Evolutionary conservation across 2,797 vertebrate genomes (phyloP), one percentile per base, ranked within the genome.

Genomic region (Anas acuta): DNA sequence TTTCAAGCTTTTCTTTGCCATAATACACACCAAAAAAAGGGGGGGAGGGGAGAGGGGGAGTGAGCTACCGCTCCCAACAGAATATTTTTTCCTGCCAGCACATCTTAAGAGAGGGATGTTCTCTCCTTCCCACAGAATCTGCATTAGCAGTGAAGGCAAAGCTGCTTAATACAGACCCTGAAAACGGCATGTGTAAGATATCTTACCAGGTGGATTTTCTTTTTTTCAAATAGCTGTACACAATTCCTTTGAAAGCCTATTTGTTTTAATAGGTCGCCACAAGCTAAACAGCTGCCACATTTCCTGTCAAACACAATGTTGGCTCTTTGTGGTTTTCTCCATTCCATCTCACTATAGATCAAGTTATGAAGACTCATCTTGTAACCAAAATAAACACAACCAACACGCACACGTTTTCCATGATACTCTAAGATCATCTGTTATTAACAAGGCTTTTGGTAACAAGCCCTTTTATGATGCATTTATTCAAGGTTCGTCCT

Each of bases 401-500:
- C 28, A 91, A 86, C 43, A 51, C 26, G n/a, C 75, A 87, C 26
- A 71, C 37, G n/a, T 91, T 88, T 92, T 93, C 51, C 19, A 22
- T 26, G 11, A 72, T 80, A 91, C 65, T 51, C 39, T 90, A 95
- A 75, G 26, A 94, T 89, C 74, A 91, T 95, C 75, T 92, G 70
- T 87, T 96, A 94, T 90, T 96, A 97, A 95, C 78, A 95, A 90
- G 66, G 70, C 75, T 89, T 89, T 56, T 86, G 78, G 92, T 96
- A 96, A 96, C 94, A 96, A 95, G 95, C 14, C 84, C 82, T 96
- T 94, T 93, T 92, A 95, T 60, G 78, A 82, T 87, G 92, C 93
- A 94, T 96, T 97, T 96, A 92, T 97, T 96, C 96, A 95, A 96
- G 92, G 57, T 90, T 97, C 91, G 89, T 94, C 94, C 85, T 88